phyloP scores from a whole-genome alignment of 2,888 invertebrate species.

The Platerodrilus igneus region DNA sequence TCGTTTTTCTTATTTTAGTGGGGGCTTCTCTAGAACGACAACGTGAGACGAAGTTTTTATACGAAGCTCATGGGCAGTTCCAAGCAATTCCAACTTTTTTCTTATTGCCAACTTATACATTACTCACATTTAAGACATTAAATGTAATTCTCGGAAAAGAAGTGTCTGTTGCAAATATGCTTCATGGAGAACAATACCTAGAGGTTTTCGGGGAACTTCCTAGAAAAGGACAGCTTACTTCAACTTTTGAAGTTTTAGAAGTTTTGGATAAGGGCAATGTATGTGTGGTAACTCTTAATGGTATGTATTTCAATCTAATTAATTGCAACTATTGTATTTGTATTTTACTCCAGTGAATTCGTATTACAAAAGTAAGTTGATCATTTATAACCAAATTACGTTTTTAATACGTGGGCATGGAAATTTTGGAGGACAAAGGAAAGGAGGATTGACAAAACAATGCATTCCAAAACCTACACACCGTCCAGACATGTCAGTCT shows the following conservation, averaged over 20 bases:
- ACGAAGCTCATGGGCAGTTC: conserved; percentile 85
- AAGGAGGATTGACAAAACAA: conserved; percentile 61
- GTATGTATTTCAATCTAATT: too few species aligned
- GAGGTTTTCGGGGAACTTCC: conserved; percentile 70
- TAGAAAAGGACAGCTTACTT: conserved; percentile 65
- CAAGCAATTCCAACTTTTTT: conserved; percentile 80
- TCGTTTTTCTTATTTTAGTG: conserved; percentile 52
- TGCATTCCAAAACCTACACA: conserved; percentile 68
- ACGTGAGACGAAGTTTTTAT: conserved; percentile 71
- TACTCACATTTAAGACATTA: conserved; percentile 53
- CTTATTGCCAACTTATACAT: conserved; percentile 62
- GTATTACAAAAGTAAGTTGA: conserved; percentile 63
- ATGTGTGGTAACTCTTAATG: too few species aligned
- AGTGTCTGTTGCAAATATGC: conserved; percentile 53
- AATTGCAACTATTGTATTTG: too few species aligned
- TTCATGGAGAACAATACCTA: conserved; percentile 96
- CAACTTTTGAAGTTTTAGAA: conserved; percentile 68
- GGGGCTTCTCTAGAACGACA: conserved; percentile 63
- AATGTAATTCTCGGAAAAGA: conserved; percentile 57
- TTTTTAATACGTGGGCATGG: conserved; percentile 82
- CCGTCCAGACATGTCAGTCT: conserved; percentile 69
- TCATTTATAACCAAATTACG: conserved; percentile 74
- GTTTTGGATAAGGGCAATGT: conserved; percentile 95
- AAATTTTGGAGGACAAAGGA: conserved; percentile 80
- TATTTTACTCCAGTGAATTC: conserved; percentile 71